Evolutionary conservation across 2,113 vertebrate genomes (phyloP), one percentile per base, ranked within the genome.

Genomic region (Microcebus ravelobensis): DNA sequence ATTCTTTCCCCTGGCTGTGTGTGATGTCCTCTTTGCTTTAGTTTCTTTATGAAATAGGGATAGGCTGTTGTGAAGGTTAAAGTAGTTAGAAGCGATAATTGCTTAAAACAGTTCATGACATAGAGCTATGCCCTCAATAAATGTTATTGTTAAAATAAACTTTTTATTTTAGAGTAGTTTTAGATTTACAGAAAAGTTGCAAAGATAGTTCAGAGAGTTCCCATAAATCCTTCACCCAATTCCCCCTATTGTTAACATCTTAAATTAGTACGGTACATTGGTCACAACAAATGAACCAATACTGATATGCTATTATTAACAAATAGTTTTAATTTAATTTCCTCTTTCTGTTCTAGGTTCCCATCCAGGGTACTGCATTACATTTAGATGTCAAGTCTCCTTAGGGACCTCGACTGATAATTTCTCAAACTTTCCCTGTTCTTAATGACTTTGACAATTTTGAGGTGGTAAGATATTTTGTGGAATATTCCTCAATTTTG

Each of bases 161-260:
- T 5, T 73, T 86, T 73, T 84, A 81, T 42, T 90, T 94, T 90
- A 73, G 6, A 55, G n/a, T 48, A 83, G 81, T 67, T 94, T 86
- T 42, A 87, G 73, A 52, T 50, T 73, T 57, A 77, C 29, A 48
- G 15, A 70, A 67, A 73, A 79, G 14, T 61, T 80, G 20, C n/a
- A 63, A 39, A 91, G 63, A 61, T 52, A 45, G 14, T 80, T 25
- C 9, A 52, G 20, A 42, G 8, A 36, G 36, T 87, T 59, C n/a
- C 61, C 42, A 50, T 34, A 45, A 63, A 68, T 29, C 11, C 6
- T 0, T 1, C 31, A 83, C 10, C 42, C 34, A 59, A 21, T n/a
- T 80, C 65, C 8, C 65, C 27, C 20, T 42, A 12, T 18, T 65
- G 57, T 52, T 90, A 63, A 34, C 34, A 77, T 39, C 23, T 79